Conservation (phyloP, 92 coral and sea anemone species). For the Muricea muricata region DNA sequence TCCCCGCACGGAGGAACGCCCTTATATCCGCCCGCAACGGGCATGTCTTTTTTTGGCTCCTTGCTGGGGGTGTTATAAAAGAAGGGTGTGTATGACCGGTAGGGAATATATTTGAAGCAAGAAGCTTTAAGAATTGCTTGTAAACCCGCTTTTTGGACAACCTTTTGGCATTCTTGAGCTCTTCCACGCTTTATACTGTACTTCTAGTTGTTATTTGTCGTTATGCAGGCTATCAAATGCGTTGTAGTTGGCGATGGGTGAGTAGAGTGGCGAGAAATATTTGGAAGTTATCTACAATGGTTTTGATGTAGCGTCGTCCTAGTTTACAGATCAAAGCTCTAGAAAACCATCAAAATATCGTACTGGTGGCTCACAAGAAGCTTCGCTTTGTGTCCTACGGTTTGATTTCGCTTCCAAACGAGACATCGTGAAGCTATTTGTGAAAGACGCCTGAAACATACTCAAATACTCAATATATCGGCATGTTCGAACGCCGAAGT, state of each 20-base stretch:
- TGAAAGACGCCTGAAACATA: neutral
- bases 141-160: neutral
- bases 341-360: neutral
- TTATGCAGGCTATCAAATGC: constrained; percentile 99
- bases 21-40: constrained; percentile 32
- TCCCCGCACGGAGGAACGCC: neutral
- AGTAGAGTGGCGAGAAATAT: constrained; percentile 22
- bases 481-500: constrained; percentile 7
- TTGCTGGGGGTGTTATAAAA: constrained; percentile 98
- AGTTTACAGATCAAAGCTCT: constrained; percentile 6
- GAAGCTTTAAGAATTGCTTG: neutral
- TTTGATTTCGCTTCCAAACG: neutral
- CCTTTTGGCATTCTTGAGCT: neutral
- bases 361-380: constrained; percentile 1
- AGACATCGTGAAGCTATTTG: neutral
- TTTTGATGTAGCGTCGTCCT: neutral
- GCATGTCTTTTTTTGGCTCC: constrained; percentile 89
- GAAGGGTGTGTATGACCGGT: constrained; percentile 92
- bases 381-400: neutral
- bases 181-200: neutral
- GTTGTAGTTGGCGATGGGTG: constrained; percentile 99
- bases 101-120: neutral
- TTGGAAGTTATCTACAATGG: neutral
- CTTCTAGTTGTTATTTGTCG: constrained; percentile 26
- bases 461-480: neutral